Base-by-base conservation (phyloP, 2,113 vertebrate genomes). In the Osmerus mordax region DNA sequence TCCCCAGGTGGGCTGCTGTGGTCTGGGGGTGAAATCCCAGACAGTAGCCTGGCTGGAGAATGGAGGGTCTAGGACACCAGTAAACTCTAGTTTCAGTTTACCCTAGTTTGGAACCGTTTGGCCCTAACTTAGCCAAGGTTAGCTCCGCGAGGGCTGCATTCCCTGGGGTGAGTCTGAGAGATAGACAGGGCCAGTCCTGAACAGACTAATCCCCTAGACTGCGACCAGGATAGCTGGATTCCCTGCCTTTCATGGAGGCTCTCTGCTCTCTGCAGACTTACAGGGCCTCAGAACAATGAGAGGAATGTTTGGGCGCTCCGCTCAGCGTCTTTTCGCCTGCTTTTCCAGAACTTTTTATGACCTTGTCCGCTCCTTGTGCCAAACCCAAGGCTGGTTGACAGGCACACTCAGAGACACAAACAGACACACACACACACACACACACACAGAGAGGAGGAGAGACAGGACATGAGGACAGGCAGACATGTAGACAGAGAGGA, bases 231-330 rank as follows among this genome's bases (percentile, higher is more conserved):
- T 85, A 83, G 81, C 82, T 80, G 81, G 87, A 89, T 90, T 90
- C 89, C 81, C 85, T 88, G 89, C 87, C 89, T 89, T 89, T 89
- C 87, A 89, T 89, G 87, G 88, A 87, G 85, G 86, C 87, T 89
- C 87, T 78, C 79, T 84, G 82, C 84, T 78, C 41, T 51, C 77
- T 79, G 32, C 77, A 77, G 88, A 86, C 87, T 91, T 89, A 87
- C 87, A 83, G 84, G 87, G 78, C 84, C 87, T 74, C 83, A 87
- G 89, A 92, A 92, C 91, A 92, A 91, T 91, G 89, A 92, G 88
- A 90, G 88, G 90, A 92, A 92, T 91, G 90, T 89, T 79, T 76
- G 76, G 86, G 83, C 80, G 67, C 70, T 86, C 88, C 84, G 79
- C 81, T 84, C 80, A 79, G 77, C 74, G 65, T 79, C 78, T 76